Base-by-base conservation (phyloP, 2,113 vertebrate species). In the Cochlearius cochlearius region DNA sequence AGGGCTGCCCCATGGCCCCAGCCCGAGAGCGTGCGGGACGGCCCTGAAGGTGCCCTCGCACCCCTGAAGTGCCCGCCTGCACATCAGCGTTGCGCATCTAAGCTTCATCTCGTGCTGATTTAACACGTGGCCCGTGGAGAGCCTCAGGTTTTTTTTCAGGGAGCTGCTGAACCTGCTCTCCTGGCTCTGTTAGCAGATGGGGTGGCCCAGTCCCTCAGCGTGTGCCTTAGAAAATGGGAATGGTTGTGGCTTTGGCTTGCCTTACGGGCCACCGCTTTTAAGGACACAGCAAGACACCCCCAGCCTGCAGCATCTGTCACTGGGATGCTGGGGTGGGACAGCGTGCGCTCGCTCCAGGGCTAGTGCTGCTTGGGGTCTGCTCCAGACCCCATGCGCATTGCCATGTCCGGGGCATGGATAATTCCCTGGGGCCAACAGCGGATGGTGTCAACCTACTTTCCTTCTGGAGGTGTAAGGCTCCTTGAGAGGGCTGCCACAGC, bases 41-140 rank as follows among this genome's bases (percentile, higher is more conserved):
- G 69, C 9, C 17, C 49, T 23, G 1, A 15, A 50, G 0, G 60
- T 49, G 15, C 41, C 38, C 0, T 19, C 3, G 0, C 13, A 18
- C 67, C 75, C 79, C 45, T 12, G 12, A 38, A 17, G 15, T 1
- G 56, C 82, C 60, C 6, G 1, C 50, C 12, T 14, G 72, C 52
- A 3, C 0, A 0, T 29, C 69, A 4, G 34, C 20, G 25, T 68
- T 20, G 49, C 8, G 4, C 1, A 20, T 4, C 59, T 27, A 25
- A 4, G 0, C 25, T 71, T 67, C 27, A 12, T 13, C 52, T 71
- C 4, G 0, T 26, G 20, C 13, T 18, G 14, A 38, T 71, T 21
- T 52, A 36, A 29, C 27, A 25, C 9, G 2, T 5, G 69, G 50
- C 5, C 50, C 2, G 3, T 8, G 60, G 41, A 29, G 12, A 20